Evolutionary conservation across 2,888 invertebrate species (phyloP).

Genomic region (Orthosia gothica): DNA sequence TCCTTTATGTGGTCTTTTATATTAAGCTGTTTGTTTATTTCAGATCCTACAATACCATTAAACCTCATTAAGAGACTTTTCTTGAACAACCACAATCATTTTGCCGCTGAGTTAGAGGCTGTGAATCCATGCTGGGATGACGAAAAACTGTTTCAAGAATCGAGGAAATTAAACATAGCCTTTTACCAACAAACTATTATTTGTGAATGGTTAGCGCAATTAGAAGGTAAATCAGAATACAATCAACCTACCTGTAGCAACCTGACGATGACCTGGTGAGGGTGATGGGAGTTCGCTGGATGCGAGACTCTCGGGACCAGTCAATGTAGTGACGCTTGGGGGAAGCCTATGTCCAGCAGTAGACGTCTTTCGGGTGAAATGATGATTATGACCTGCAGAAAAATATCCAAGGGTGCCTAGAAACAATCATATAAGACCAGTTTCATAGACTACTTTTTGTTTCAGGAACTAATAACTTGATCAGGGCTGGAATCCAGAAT

Average conservation of each 20-base stretch:
- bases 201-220: constrained; percentile 18
- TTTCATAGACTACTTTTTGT: neutral
- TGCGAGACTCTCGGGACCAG: no score
- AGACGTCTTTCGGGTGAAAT: no score
- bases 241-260: no score
- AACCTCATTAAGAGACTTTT: constrained; percentile 22
- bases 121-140: constrained; percentile 43
- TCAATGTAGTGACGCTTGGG: no score
- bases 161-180: constrained; percentile 40
- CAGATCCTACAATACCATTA: constrained; percentile 25
- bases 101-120: constrained; percentile 22
- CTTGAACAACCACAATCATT: constrained; percentile 28
- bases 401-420: neutral
- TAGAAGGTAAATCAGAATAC: constrained; percentile 20
- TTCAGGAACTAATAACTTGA: constrained; percentile 15
- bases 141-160: constrained; percentile 21
- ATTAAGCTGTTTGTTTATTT: neutral
- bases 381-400: no score
- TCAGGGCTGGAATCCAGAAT: neutral
- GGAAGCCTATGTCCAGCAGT: no score
- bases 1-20: neutral
- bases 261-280: no score
- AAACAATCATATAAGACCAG: neutral
- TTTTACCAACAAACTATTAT: constrained; percentile 3
- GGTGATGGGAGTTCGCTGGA: no score